Evolutionary conservation across 2,113 vertebrate genomes (phyloP), one percentile per base, ranked within the genome.

Genomic region (Strix aluco): DNA sequence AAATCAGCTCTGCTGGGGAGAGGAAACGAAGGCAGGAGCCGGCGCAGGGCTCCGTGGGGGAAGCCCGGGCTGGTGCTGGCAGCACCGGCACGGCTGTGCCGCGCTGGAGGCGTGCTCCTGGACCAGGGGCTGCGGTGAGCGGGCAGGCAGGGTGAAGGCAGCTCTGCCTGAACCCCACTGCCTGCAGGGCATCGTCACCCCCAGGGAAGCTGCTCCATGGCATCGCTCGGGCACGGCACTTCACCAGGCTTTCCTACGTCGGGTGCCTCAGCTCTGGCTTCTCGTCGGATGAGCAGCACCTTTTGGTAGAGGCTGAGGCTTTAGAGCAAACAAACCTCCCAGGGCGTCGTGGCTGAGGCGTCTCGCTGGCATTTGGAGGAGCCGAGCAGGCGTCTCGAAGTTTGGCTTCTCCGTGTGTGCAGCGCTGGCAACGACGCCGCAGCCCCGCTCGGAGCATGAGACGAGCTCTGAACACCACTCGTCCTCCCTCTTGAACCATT

Each of bases 211-310:
- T 8, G 20, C 42, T 51, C 29, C n/a, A 19, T 2, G 19, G 47
- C 49, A 10, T 4, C 1, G 19, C 65, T 51, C 6, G 6, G 17
- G 2, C 20, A 38, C 25, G 55, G 21, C 44, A 12, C 29, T 25
- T 54, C 2, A 1, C 47, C 62, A 13, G n/a, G 2, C 2, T 74
- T 21, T 11, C 19, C 23, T 9, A 1, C 0, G 0, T 1, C 1
- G 29, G 34, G 34, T 8, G 13, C 54, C 34, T 55, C 4, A 2
- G 32, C 52, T n/a, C 58, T 6, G 30, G 12, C 30, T 72, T 86
- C 42, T 57, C 1, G 0, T 11, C 0, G 7, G 58, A n/a, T 1
- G 5, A 54, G 58, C 71, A 69, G 80, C 80, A 15, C 5, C 21
- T 61, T 47, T 40, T 14, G 74, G 73, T 14, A 40, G 21, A 46